Evolutionary conservation across 2,888 invertebrate species (phyloP).

Genomic region (Eupelmus urozonus): DNA sequence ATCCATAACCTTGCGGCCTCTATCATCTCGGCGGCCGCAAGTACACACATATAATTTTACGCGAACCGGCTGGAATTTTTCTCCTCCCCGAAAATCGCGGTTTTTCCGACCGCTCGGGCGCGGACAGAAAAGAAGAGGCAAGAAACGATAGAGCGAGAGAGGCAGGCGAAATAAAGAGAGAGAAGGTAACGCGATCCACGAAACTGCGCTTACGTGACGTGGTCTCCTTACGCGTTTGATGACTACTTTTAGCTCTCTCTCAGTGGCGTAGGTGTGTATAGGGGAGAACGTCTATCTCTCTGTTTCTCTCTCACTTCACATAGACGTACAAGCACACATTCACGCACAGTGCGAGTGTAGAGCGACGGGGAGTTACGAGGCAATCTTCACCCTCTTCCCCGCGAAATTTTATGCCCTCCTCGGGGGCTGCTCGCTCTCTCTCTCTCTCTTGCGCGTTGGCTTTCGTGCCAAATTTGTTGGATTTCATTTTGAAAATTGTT

Average conservation of each 20-base stretch:
- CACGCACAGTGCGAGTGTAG: slow-evolving; percentile 9
- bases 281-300: background rate
- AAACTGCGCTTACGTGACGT: slow-evolving; percentile 56
- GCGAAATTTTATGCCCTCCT: slow-evolving; percentile 47
- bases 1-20: no score
- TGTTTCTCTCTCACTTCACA: slow-evolving; percentile 18
- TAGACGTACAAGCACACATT: no score
- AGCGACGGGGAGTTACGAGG: slow-evolving; percentile 52
- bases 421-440: background rate
- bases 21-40: no score
- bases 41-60: no score
- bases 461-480: slow-evolving; percentile 58
- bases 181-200: slow-evolving; percentile 33
- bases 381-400: slow-evolving; percentile 55
- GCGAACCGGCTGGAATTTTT: no score
- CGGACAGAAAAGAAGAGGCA: background rate
- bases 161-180: background rate
- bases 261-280: background rate
- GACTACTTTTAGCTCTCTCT: slow-evolving; percentile 48
- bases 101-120: background rate
- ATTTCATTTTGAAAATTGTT: slow-evolving; percentile 59
- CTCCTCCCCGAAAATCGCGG: background rate
- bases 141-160: background rate
- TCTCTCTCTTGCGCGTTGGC: slow-evolving; percentile 36
- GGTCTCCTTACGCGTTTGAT: slow-evolving; percentile 53